Conservation (phyloP, 2,888 invertebrate species). For the Halictus ligatus region DNA sequence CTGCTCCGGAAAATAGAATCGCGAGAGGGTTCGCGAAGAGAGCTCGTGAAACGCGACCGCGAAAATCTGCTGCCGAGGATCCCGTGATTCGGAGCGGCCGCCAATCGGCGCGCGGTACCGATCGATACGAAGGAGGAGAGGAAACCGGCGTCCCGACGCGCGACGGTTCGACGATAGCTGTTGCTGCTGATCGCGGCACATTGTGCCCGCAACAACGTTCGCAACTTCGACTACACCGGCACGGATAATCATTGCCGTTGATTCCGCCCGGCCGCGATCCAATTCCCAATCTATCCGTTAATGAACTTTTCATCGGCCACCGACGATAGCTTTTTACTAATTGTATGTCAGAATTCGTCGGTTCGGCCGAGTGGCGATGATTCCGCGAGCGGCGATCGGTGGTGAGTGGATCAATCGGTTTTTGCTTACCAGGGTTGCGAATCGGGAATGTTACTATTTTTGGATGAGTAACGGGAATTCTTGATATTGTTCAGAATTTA, state of each 20-base stretch:
- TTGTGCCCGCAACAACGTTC: constrained; percentile 7
- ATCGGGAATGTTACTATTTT: too few relatives aligned
- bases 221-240: constrained; percentile 7
- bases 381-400: too few relatives aligned
- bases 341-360: neutral
- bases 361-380: too few relatives aligned
- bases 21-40: neutral
- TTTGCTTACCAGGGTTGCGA: too few relatives aligned
- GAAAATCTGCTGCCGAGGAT: neutral
- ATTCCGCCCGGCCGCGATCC: neutral
- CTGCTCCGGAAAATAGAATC: neutral
- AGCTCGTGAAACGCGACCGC: neutral
- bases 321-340: neutral
- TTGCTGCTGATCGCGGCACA: constrained; percentile 8
- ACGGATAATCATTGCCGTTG: constrained; percentile 10
- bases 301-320: neutral
- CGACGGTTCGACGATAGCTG: neutral
- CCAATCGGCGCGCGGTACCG: neutral
- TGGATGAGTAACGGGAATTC: too few relatives aligned
- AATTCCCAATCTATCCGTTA: neutral
- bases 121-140: neutral
- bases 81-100: neutral
- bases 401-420: too few relatives aligned
- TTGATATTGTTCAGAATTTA: too few relatives aligned
- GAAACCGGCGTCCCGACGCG: neutral